A percentile compares a stretch with the other conserved stretches of the same genome.
phyloP scores from a whole-genome alignment of 1,140 invertebrate species.

The Aplysia californica region DNA sequence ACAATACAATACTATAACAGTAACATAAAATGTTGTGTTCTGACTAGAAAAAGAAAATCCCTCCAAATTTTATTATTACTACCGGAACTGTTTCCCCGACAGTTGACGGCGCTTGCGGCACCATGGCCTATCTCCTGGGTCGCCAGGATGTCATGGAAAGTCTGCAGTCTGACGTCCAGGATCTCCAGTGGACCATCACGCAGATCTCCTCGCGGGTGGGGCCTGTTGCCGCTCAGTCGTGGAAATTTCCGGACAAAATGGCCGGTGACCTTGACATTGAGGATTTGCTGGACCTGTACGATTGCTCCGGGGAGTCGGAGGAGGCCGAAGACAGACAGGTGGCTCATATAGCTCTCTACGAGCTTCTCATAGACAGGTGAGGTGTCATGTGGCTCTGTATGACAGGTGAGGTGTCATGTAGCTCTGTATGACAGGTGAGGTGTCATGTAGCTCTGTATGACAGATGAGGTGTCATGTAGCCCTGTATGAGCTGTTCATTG shows the following conservation, averaged over 20 bases:
- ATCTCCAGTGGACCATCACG: conserved; percentile 59
- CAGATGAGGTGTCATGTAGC: too few species aligned
- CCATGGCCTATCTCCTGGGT: conserved; percentile 63
- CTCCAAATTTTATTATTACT: too few species aligned
- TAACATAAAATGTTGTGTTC: too few species aligned
- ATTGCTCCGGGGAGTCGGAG: conserved; percentile 40
- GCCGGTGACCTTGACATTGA: conserved; percentile 61
- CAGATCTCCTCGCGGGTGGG: conserved; percentile 60
- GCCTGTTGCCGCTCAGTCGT: conserved; percentile 56
- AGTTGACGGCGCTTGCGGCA: too few species aligned
- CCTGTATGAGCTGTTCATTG: not conserved
- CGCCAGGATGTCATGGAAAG: conserved; percentile 61
- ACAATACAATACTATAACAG: too few species aligned
- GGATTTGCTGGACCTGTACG: conserved; percentile 60
- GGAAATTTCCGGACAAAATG: conserved; percentile 65
- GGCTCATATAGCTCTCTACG: conserved; percentile 65
- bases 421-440: too few species aligned
- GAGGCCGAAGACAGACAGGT: conserved; percentile 63
- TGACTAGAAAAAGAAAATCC: too few species aligned
- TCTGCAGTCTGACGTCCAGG: conserved; percentile 58
- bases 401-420: not conserved
- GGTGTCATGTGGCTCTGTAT: not conserved
- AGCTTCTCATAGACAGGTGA: conserved; percentile 67
- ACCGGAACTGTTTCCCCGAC: too few species aligned
- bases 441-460: not conserved